phyloP scores from a whole-genome alignment of 2,113 vertebrate species.

The Crotalus horridus region DNA sequence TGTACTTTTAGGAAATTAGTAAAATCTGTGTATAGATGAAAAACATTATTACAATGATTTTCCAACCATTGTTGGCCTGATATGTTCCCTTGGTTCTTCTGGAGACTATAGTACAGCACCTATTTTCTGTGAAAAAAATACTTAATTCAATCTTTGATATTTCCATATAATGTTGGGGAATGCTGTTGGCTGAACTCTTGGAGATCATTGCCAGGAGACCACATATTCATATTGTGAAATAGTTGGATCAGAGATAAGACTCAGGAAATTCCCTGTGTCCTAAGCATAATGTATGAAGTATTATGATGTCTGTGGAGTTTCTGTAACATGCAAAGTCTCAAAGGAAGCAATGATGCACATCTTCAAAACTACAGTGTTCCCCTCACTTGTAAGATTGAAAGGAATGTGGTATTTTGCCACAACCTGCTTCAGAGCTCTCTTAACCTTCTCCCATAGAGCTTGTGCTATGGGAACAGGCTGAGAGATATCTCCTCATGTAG shows the following conservation, averaged over 20 bases:
- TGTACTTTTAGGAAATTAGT: conserved; percentile 43
- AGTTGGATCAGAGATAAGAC: background rate
- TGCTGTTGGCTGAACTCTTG: background rate
- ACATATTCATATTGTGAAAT: background rate
- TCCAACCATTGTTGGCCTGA: background rate
- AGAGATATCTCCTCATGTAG: background rate
- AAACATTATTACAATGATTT: conserved; percentile 31
- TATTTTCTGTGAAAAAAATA: background rate
- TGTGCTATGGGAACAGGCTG: background rate
- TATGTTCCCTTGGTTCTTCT: background rate
- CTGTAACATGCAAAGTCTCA: background rate
- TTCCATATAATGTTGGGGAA: background rate
- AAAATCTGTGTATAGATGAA: conserved; percentile 49
- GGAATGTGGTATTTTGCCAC: background rate
- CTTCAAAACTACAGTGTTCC: background rate
- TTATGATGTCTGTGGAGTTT: background rate
- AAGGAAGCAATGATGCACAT: background rate
- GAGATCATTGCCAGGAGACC: background rate
- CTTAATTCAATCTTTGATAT: background rate
- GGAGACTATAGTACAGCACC: background rate
- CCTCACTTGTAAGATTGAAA: background rate
- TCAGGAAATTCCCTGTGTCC: background rate
- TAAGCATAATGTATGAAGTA: background rate
- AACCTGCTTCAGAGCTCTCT: background rate
- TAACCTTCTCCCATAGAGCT: background rate